Evolutionary conservation across 2,888 invertebrate species (phyloP), one percentile per base, ranked within the genome.

Genomic region (Ormia ochracea): DNA sequence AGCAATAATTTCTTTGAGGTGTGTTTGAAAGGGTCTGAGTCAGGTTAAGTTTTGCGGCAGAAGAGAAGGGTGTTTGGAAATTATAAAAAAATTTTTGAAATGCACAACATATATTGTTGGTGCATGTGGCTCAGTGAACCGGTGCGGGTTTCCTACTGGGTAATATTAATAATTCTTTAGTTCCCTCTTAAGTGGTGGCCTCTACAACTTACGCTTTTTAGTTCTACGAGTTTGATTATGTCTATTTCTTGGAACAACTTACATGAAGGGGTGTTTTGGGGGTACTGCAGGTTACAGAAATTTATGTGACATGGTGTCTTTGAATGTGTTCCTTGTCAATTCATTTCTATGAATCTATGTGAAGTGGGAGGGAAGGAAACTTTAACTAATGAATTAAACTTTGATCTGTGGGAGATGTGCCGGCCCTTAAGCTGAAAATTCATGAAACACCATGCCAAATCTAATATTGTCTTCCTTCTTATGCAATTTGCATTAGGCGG

Each of bases 251-350:
- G n/a, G n/a, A n/a, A n/a, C n/a, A n/a, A n/a, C n/a, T n/a, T n/a
- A n/a, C n/a, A n/a, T n/a, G n/a, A n/a, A n/a, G n/a, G n/a, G n/a
- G n/a, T n/a, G n/a, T n/a, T n/a, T n/a, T n/a, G n/a, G n/a, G n/a
- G n/a, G n/a, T n/a, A n/a, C n/a, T n/a, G n/a, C n/a, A n/a, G n/a
- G n/a, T 17, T 23, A n/a, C 78, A 83, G 6, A 28, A 23, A 17
- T 45, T 58, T 86, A 84, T 84, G 82, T 83, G 85, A 84, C 85
- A 84, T 82, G 83, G 82, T 83, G 82, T 84, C 85, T 84, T 84
- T 84, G 84, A 84, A 85, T 83, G 84, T 82, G 82, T 82, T 72
- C 36, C 31, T 48, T 69, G 81, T 76, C 78, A 69, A 33, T 65
- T 58, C 23, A 33, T 52, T 43, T 52, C 58, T 21, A 70, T 36